Percentiles rank a stretch among this genome's conserved stretches.
Evolutionary conservation across 2,797 vertebrate species (phyloP).

Genomic region (Xenops minutus): DNA sequence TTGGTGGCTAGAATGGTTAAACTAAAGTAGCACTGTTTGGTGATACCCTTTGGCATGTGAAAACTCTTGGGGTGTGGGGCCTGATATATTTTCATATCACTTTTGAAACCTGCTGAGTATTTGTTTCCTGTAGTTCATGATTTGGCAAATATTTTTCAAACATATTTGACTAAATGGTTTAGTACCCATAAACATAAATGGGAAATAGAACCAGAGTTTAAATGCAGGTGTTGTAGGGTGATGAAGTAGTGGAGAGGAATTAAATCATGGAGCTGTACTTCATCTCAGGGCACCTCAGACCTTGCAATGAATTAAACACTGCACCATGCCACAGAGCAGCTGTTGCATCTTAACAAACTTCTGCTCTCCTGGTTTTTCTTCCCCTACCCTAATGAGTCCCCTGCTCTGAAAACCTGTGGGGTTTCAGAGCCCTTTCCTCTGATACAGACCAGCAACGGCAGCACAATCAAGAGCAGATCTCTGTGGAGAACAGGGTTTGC

Average conservation of each 20-base stretch:
- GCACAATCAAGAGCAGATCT: not conserved
- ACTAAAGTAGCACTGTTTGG: rapidly evolving
- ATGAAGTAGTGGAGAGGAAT: not conserved
- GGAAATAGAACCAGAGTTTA: not conserved
- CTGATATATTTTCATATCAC: not conserved
- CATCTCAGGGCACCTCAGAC: not conserved
- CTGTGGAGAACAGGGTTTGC: not conserved
- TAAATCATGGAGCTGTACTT: not conserved
- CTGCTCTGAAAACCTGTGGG: not conserved
- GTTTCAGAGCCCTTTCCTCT: not conserved
- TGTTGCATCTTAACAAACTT: not conserved
- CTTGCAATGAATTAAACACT: not conserved
- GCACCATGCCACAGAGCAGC: rapidly evolving
- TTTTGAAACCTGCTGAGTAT: not conserved
- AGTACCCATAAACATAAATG: not conserved
- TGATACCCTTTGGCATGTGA: not conserved
- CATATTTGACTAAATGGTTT: rapidly evolving
- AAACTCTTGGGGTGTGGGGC: not conserved
- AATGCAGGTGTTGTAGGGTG: not conserved
- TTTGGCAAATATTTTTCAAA: not conserved
- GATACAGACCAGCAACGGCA: not conserved
- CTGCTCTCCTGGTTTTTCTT: not conserved
- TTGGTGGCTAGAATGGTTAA: not conserved
- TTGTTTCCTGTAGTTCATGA: not conserved
- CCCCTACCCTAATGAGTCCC: not conserved